phyloP scores from a whole-genome alignment of 2,888 invertebrate species.

The Labia minor region DNA sequence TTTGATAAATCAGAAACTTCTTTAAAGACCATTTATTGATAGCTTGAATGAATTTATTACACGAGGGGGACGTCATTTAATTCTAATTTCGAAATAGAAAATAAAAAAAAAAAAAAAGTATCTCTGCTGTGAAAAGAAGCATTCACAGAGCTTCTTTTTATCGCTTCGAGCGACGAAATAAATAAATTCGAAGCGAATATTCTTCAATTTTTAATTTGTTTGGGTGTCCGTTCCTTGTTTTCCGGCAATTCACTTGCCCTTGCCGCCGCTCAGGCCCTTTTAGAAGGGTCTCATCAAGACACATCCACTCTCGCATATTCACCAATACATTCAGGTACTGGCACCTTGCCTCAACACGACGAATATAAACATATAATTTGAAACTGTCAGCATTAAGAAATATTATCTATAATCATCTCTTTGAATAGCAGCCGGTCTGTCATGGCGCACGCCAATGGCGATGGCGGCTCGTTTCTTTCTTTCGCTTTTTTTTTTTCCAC shows the following conservation, averaged over 20 bases:
- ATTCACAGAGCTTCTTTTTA: background rate
- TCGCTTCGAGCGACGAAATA: background rate
- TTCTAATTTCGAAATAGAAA: background rate
- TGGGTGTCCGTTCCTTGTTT: background rate
- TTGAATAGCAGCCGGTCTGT: background rate
- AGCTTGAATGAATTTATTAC: background rate
- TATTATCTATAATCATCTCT: constrained; percentile 13
- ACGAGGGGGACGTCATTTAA: background rate
- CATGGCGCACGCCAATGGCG: constrained; percentile 4
- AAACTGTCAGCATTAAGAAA: constrained; percentile 13
- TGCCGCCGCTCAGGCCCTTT: no score
- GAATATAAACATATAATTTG: constrained; percentile 13
- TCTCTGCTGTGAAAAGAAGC: background rate
- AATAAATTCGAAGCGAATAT: constrained; percentile 4
- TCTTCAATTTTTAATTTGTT: background rate
- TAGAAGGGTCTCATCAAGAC: background rate
- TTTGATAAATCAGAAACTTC: constrained; percentile 3
- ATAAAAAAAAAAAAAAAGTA: no score
- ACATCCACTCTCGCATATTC: no score
- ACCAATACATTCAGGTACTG: background rate
- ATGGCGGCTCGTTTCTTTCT: constrained; percentile 7
- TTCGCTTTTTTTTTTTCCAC: no score
- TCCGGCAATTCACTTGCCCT: constrained; percentile 2
- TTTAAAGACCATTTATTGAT: background rate
- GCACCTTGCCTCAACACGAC: constrained; percentile 13